Conservation (phyloP, 2,888 invertebrate species). For the Acanthosepion pharaonis region DNA sequence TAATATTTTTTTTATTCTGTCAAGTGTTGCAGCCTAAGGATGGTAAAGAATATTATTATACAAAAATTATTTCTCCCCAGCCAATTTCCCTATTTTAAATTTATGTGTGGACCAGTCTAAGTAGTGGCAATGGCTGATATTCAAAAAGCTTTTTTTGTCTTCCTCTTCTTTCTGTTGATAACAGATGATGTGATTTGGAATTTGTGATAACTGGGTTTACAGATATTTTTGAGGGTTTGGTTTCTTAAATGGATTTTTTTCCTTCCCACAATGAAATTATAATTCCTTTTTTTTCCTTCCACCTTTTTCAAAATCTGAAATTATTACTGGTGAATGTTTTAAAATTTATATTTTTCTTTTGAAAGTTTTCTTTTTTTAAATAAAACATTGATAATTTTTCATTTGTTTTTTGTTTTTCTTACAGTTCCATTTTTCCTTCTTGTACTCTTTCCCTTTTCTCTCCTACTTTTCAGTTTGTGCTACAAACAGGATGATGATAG, state of each 20-base stretch:
- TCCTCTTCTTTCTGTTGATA: no score
- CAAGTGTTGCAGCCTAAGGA: no score
- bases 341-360: neutral
- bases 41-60: no score
- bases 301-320: neutral
- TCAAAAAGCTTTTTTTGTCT: no score
- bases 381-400: neutral
- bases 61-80: no score
- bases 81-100: no score
- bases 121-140: no score
- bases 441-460: neutral
- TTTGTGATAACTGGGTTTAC: neutral
- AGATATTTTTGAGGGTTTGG: neutral
- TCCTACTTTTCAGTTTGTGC: no score
- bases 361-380: neutral
- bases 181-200: neutral
- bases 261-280: neutral
- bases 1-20: no score
- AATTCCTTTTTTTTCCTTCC: neutral
- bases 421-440: neutral
- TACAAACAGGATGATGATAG: no score
- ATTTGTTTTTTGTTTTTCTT: neutral
- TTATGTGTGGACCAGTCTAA: no score
- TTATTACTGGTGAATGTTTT: neutral
- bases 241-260: neutral